Evolutionary conservation across 2,888 invertebrate genomes (phyloP).

Genomic region (Merodon equestris): DNA sequence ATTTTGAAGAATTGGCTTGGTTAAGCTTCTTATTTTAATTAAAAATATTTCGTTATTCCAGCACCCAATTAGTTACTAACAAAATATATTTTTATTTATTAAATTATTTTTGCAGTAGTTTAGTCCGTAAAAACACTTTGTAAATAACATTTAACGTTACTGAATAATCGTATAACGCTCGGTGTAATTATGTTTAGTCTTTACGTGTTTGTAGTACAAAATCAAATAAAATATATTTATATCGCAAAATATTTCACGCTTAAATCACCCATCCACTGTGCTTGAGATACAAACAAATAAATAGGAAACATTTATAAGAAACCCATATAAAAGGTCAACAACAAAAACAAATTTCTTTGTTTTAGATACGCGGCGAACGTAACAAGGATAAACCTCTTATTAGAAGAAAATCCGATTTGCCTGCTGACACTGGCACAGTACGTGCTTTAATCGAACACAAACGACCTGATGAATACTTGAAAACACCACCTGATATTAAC

Average conservation of each 20-base stretch:
- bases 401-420: slow-evolving; percentile 96
- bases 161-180: no score
- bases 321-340: slow-evolving; percentile 33
- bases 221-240: slow-evolving; percentile 47
- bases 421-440: slow-evolving; percentile 94
- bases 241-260: slow-evolving; percentile 44
- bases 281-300: slow-evolving; percentile 36
- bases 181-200: no score
- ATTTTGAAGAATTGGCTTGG: no score
- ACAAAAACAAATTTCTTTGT: slow-evolving; percentile 53
- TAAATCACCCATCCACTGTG: slow-evolving; percentile 49
- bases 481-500: slow-evolving; percentile 91
- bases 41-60: no score
- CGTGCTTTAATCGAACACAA: slow-evolving; percentile 95
- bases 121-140: no score
- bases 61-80: no score
- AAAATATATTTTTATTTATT: no score
- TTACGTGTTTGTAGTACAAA: slow-evolving; percentile 56
- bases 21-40: no score
- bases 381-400: slow-evolving; percentile 92
- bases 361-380: slow-evolving; percentile 79
- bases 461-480: slow-evolving; percentile 93
- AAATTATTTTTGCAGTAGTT: no score
- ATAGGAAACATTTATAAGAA: slow-evolving; percentile 24
- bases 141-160: no score